These are phyloP conservation scores for Coreoperca whiteheadi DNA, from an alignment of 2,113 vertebrate genomes.

Conservation along the genomic window DNA sequence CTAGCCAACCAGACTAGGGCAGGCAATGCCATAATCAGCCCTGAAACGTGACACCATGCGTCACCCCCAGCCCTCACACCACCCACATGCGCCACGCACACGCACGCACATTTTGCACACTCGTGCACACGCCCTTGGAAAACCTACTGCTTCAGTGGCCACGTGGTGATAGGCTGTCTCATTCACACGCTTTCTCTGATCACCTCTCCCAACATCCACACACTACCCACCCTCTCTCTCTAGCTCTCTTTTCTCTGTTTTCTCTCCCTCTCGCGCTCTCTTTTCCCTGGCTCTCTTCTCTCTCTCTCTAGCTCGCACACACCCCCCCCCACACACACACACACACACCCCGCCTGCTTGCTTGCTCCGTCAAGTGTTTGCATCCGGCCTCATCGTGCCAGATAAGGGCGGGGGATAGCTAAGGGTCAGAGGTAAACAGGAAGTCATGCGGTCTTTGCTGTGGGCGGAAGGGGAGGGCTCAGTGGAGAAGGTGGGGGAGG, in stretches of 20 bases:
- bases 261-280: not conserved
- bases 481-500: slow-evolving; percentile 20
- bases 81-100: slow-evolving; percentile 21
- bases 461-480: slow-evolving; percentile 80
- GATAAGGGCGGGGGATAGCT: slow-evolving; percentile 57
- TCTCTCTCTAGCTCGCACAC: not conserved
- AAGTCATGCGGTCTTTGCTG: slow-evolving; percentile 78
- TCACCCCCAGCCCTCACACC: slow-evolving; percentile 41
- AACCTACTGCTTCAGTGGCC: slow-evolving; percentile 62
- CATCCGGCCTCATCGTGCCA: slow-evolving; percentile 69
- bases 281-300: not conserved
- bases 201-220: slow-evolving; percentile 51
- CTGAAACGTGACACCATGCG: slow-evolving; percentile 79
- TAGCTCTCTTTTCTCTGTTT: not conserved
- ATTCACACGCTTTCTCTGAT: slow-evolving; percentile 61
- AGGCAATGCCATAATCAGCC: slow-evolving; percentile 69
- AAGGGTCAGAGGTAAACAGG: slow-evolving; percentile 86
- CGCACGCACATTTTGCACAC: slow-evolving; percentile 28
- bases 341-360: not conserved
- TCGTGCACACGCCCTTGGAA: slow-evolving; percentile 34
- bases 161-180: slow-evolving; percentile 71
- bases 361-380: slow-evolving; percentile 56
- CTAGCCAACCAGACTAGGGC: slow-evolving; percentile 60
- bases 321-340: not conserved
- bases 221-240: not conserved